Conservation (phyloP, 1,140 invertebrate genomes). For the Papilio helenus region DNA sequence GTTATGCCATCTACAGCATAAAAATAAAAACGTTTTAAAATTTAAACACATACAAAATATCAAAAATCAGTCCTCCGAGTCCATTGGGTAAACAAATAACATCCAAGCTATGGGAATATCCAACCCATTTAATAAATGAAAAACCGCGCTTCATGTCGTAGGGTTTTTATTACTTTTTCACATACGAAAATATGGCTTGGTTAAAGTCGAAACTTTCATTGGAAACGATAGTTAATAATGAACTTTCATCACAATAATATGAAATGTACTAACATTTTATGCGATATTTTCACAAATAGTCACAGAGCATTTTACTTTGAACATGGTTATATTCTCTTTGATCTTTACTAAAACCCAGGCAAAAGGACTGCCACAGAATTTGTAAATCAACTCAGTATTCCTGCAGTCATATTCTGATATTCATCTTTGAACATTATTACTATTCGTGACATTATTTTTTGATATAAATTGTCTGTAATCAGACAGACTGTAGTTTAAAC, state of each 20-base stretch:
- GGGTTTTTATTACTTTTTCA: neutral
- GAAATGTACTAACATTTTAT: neutral
- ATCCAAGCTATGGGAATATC: neutral
- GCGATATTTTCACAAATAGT: neutral
- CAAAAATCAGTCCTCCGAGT: too few relatives aligned
- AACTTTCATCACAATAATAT: neutral
- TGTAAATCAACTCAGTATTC: neutral
- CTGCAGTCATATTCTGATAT: neutral
- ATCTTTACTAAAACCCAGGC: constrained; percentile 17
- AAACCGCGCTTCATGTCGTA: neutral
- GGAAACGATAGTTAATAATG: neutral
- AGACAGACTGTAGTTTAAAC: too few relatives aligned
- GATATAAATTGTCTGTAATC: neutral
- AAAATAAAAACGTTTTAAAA: neutral
- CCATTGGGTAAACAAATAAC: too few relatives aligned
- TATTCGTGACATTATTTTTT: neutral
- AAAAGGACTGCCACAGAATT: constrained; percentile 17
- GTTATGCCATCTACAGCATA: neutral
- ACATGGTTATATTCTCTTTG: constrained; percentile 9
- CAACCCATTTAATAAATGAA: neutral
- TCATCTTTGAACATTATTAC: neutral
- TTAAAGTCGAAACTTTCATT: neutral
- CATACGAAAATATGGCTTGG: neutral
- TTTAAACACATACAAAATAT: neutral
- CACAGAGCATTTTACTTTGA: neutral